Base-by-base conservation (phyloP, 1,140 invertebrate genomes). In the Papilio dardanus region DNA sequence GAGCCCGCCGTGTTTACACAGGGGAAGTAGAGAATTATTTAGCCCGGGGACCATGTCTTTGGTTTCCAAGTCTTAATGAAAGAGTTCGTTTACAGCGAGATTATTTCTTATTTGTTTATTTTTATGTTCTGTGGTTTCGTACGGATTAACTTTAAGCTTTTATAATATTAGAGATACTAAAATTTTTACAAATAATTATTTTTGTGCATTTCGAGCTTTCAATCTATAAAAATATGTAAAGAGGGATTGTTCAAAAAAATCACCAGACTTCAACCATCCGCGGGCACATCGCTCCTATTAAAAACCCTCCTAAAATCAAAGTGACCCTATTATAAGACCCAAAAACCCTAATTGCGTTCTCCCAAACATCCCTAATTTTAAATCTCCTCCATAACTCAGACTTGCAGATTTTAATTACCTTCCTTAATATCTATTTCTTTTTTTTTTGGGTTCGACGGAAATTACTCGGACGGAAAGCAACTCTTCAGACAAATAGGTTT, bases 401-500 rank as follows among this genome's bases (percentile, higher is more conserved):
- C 79, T 83, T 83, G 73, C 74, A 85, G 84, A 83, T 86, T 88
- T 90, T 92, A 90, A 92, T 90, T 92, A 86, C 88, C 83, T 80
- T 75, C 81, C 78, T 86, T 86, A 76, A 80, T 79, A 81, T 81
- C 79, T 83, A 85, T 86, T 82, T 83, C 77, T 82, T 86, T 89
- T 86, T 84, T 66, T 78, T 73, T 78, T 71, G 77, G 66, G 78
- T 85, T 77, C 73, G 82, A 81, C 84, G 88, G 86, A 90, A 92
- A 92, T 92, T 91, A 84, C 85, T 82, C 85, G 89, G 91, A 90
- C 90, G 84, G 81, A 88, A 89, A 80, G 84, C 83, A 86, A 84
- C 85, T 83, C 79, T 82, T 81, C 75, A 83, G 80, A 75, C 83
- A 85, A 89, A 90, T 88, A 87, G 84, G 86, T 86, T 82, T 83